Base-by-base conservation (phyloP, 2,888 invertebrate genomes). In the Diarsia brunnea region DNA sequence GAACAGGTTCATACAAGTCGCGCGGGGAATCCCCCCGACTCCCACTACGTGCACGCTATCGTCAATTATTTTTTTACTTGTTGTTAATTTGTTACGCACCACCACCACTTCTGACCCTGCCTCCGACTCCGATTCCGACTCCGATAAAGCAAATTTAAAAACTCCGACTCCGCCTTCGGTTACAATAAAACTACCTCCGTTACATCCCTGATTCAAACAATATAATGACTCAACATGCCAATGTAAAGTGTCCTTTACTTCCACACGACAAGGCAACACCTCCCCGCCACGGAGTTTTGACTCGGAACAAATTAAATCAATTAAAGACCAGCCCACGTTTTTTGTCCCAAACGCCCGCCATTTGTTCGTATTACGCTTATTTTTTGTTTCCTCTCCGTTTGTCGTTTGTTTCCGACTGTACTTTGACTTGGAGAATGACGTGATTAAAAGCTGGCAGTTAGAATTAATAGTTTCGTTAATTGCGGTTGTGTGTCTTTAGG, bases 251-350 rank as follows among this genome's bases (percentile, higher is more conserved):
- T 19, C 76, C 84, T 76, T 88, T 84, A 86, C 19, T 43, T 53
- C 51, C 64, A 79, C 75, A 69, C 78, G 86, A 87, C 87, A 69
- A 69, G 71, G 84, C 89, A 89, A 89, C 92, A 92, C 92, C 91
- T 91, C 90, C 88, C 87, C 87, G 75, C 87, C 87, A 88, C 87
- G 75, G 91, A 92, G 91, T 94, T 95, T 95, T 94, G 95, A 94
- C 94, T 94, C 90, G 85, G 89, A 90, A 95, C 95, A 96, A 96
- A 96, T 96, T 95, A 95, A 96, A 95, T 96, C 95, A 96, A 96
- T 96, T 96, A 95, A 92, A 91, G 92, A 86, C 84, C 91, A 91
- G 92, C 90, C 92, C 88, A 90, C 84, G 90, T 92, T 93, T 95
- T 94, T 93, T 87, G 85, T 87, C 79, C 67, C 90, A 91, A 95